These are phyloP conservation scores for Clepsis dumicolana DNA, from an alignment of 2,888 invertebrate genomes.

Conservation along the genomic window DNA sequence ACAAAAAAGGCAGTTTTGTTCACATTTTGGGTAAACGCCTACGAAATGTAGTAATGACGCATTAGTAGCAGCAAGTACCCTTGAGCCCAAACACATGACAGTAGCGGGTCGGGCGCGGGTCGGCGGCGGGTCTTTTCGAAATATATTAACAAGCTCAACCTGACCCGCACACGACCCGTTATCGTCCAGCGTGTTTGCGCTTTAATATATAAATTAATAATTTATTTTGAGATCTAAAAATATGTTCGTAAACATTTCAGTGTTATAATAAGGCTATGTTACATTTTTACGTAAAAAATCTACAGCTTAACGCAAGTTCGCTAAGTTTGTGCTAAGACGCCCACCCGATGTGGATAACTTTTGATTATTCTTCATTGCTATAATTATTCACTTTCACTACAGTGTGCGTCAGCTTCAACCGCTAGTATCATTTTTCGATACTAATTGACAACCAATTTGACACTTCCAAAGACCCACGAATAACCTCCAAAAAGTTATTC, in stretches of 20 bases:
- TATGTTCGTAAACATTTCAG: conserved; percentile 3
- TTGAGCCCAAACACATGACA: too few relatives aligned
- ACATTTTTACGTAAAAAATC: conserved; percentile 15
- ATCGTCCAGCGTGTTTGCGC: too few relatives aligned
- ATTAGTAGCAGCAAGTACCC: neutral
- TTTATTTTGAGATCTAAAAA: conserved; percentile 6
- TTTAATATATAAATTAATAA: neutral
- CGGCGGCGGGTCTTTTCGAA: too few relatives aligned
- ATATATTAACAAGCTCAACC: too few relatives aligned
- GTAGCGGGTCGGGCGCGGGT: too few relatives aligned
- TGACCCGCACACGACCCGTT: too few relatives aligned
- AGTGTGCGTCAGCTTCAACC: too few relatives aligned
- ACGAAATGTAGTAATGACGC: neutral
- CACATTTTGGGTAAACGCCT: neutral
- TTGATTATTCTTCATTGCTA: neutral
- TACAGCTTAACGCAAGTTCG: conserved; percentile 3
- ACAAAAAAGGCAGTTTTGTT: neutral
- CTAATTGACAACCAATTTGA: too few relatives aligned
- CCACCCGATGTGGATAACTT: neutral
- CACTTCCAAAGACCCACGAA: too few relatives aligned
- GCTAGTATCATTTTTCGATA: too few relatives aligned
- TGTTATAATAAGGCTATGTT: neutral
- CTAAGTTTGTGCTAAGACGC: neutral
- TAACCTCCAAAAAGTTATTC: too few relatives aligned
- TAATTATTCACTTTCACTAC: neutral